A percentile compares a stretch with the other conserved stretches of the same genome.
Conservation (phyloP, 2,113 vertebrate genomes). For the Antidorcas marsupialis region DNA sequence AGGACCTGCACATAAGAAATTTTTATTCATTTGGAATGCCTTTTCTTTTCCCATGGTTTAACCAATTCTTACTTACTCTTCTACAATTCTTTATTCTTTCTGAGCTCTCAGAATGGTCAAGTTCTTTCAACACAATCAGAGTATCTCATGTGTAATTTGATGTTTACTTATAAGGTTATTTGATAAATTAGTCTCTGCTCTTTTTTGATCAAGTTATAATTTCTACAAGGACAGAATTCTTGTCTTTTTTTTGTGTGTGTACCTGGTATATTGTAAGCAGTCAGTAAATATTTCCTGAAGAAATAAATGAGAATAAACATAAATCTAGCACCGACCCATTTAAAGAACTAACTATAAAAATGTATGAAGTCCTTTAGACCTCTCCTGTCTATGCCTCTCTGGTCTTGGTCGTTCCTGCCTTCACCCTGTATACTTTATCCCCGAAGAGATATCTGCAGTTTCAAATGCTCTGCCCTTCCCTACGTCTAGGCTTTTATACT, state of each 20-base stretch:
- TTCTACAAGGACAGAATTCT: neutral
- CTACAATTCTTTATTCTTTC: neutral
- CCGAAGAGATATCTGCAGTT: neutral
- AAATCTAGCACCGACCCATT: rapidly evolving
- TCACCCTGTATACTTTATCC: too few relatives aligned
- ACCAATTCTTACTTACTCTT: neutral
- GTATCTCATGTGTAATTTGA: neutral
- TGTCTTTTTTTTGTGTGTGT: neutral
- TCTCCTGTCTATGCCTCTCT: neutral
- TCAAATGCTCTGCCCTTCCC: neutral
- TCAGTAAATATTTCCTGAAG: neutral
- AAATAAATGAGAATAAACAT: neutral
- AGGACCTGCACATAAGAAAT: neutral
- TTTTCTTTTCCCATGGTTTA: neutral
- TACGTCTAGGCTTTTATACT: neutral
- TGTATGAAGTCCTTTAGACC: too few relatives aligned
- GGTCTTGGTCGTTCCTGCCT: too few relatives aligned
- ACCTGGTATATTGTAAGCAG: neutral
- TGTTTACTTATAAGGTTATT: neutral
- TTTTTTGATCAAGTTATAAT: neutral
- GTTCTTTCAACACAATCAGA: neutral
- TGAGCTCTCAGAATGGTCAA: neutral
- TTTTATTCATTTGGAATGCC: neutral
- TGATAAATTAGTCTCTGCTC: neutral
- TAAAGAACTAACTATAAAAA: neutral